These are phyloP conservation scores for Rhadina sibilatrix DNA, from an alignment of 2,113 vertebrate species.

Conservation along the genomic window DNA sequence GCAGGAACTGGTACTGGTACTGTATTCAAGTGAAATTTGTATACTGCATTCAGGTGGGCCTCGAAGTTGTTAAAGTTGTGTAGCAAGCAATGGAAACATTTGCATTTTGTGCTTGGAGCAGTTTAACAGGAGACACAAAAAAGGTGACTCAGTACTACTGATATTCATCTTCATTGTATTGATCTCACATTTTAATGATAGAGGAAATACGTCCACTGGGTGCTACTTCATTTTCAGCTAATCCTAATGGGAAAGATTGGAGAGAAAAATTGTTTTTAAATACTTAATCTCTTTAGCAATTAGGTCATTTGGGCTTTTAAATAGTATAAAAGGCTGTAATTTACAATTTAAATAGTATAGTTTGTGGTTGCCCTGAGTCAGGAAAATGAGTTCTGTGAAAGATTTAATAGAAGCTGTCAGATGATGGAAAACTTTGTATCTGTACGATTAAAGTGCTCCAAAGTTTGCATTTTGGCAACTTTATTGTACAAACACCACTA, in stretches of 20 bases:
- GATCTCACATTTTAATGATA: background rate
- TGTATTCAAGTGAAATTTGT: background rate
- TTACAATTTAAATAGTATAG: background rate
- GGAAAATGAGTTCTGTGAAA: background rate
- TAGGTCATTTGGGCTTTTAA: constrained; percentile 7
- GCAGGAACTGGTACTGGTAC: background rate
- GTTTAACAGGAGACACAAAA: background rate
- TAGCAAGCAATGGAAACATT: background rate
- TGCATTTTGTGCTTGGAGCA: background rate
- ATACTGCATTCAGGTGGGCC: background rate
- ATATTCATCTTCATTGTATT: constrained; percentile 2
- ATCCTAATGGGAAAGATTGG: constrained; percentile 6
- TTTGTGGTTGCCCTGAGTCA: background rate
- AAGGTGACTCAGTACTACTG: background rate
- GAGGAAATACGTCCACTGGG: background rate
- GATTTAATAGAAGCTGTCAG: background rate
- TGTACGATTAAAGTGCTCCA: background rate
- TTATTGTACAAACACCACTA: background rate
- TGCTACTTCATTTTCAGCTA: background rate
- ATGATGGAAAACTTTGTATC: background rate
- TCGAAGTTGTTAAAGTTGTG: background rate
- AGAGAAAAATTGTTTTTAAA: constrained; percentile 17
- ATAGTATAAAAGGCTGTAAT: background rate
- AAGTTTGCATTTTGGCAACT: background rate
- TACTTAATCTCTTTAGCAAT: constrained; percentile 26